Base-by-base conservation (phyloP, 1,140 invertebrate species). In the Hylyphantes graminicola region DNA sequence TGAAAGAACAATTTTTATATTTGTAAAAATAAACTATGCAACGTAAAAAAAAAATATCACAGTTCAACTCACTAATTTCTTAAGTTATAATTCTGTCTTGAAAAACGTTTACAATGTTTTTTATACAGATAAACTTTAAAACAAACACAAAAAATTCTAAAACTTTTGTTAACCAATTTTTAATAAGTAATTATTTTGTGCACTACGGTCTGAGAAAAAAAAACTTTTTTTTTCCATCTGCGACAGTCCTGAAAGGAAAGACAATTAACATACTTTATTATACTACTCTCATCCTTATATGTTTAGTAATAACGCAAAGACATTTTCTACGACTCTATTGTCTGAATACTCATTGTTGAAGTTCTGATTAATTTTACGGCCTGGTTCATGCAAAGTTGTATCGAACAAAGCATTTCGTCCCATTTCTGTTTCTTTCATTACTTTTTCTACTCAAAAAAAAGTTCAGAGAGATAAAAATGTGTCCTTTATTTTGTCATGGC, bases 321-420 rank as follows among this genome's bases (percentile, higher is more conserved):
- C 7, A 53, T 70, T 70, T 50, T 65, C n/a, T 54, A 59, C 68
- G 19, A 9, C 68, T 17, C 54, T 70, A 17, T 7, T 70, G 51
- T 53, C 51, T 70, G 35, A 70, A 55, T 74, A 21, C 17, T 48
- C 19, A 59, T 74, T 74, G 53, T 74, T 74, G 48, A 59, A 74
- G 54, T 74, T n/a, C 53, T 61, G 53, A 74, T 74, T 61, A 74
- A 59, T 57, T 74, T 74, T 74, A 17, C 55, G n/a, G 21, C 59
- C 59, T 57, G 55, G 15, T 61, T 57, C 54, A 48, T n/a, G 59
- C 15, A 7, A 9, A 53, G 50, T n/a, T 70, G 50, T 53, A 11
- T 70, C 54, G 19, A 70, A 54, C 68, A 70, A 70, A 53, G 50
- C 13, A 9, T 70, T 51, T 70, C 15, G 50, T 15, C 15, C 11